These are phyloP conservation scores for Aeoliscus strigatus DNA, from an alignment of 2,797 vertebrate species.

Conservation along the genomic window DNA sequence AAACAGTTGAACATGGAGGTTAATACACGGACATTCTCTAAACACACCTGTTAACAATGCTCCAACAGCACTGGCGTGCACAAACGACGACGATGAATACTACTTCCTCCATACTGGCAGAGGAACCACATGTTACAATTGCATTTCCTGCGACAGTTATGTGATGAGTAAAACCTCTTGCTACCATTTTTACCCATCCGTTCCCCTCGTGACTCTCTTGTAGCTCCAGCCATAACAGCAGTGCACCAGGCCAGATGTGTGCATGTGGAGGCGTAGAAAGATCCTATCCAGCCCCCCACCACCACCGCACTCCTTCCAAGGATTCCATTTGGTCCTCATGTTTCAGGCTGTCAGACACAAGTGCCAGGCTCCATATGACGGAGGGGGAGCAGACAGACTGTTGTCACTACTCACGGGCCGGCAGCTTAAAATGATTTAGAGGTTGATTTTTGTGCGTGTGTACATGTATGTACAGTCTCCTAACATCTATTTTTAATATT, in stretches of 20 bases:
- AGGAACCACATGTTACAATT: conserved; percentile 20
- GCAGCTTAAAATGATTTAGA: conserved; percentile 26
- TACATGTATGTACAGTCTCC: neutral
- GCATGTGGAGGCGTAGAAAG: conserved; percentile 57
- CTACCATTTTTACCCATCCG: conserved; percentile 8
- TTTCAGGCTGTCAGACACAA: conserved; percentile 38
- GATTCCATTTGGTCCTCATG: conserved; percentile 49
- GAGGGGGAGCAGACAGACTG: conserved; percentile 29
- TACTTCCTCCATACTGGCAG: conserved; percentile 9
- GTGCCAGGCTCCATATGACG: conserved; percentile 38
- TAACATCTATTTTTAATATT: conserved; percentile 1
- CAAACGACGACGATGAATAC: conserved; percentile 16
- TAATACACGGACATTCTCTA: no score
- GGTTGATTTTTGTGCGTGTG: conserved; percentile 7
- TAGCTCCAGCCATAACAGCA: conserved; percentile 33
- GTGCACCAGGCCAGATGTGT: conserved; percentile 49
- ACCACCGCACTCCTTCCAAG: no score
- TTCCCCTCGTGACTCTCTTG: conserved; percentile 14
- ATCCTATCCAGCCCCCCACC: conserved; percentile 52
- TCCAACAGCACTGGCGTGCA: conserved; percentile 12
- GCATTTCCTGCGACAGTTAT: no score
- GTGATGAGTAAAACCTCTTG: conserved; percentile 7
- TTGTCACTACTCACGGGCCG: conserved; percentile 33
- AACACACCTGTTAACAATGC: conserved; percentile 13
- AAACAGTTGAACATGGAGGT: neutral